These are phyloP conservation scores for Oreochromis mossambicus DNA, from an alignment of 2,797 vertebrate species.

Conservation along the genomic window DNA sequence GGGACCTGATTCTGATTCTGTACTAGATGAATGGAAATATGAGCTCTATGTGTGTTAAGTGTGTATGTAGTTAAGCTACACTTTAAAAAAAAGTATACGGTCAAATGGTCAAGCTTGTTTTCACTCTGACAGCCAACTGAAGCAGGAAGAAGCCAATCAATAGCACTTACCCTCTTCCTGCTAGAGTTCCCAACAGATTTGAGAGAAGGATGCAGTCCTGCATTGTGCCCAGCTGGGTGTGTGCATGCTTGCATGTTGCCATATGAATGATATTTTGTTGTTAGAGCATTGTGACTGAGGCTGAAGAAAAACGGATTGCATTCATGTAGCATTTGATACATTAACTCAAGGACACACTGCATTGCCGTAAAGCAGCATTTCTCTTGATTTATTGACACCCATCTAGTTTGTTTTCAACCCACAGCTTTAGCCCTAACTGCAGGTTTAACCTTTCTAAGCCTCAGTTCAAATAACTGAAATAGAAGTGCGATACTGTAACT, in stretches of 20 bases:
- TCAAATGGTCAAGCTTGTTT: slow-evolving; percentile 64
- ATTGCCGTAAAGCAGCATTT: not conserved
- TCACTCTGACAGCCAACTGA: slow-evolving; percentile 48
- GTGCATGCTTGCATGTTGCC: not conserved
- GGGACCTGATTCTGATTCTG: not conserved
- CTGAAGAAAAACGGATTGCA: slow-evolving; percentile 6
- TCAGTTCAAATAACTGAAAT: not conserved
- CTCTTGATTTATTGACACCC: slow-evolving; percentile 19
- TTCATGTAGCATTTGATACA: slow-evolving; percentile 1
- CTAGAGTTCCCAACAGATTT: slow-evolving; percentile 54
- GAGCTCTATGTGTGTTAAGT: not conserved
- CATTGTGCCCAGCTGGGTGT: slow-evolving; percentile 10
- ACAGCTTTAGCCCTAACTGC: not conserved
- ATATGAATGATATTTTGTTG: not conserved
- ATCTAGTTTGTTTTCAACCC: not conserved
- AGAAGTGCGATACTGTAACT: not conserved
- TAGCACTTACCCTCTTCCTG: slow-evolving; percentile 75
- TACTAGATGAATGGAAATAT: not conserved
- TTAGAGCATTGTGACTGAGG: slow-evolving; percentile 5
- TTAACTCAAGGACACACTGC: slow-evolving; percentile 11
- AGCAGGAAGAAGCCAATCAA: slow-evolving; percentile 74
- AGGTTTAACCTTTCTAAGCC: not conserved
- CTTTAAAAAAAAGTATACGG: slow-evolving; percentile 17
- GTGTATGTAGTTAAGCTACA: not conserved
- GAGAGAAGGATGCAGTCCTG: slow-evolving; percentile 20